A percentile compares a stretch with the other conserved stretches of the same genome.
Conservation (phyloP, 1,140 invertebrate genomes). For the Temnothorax longispinosus region DNA sequence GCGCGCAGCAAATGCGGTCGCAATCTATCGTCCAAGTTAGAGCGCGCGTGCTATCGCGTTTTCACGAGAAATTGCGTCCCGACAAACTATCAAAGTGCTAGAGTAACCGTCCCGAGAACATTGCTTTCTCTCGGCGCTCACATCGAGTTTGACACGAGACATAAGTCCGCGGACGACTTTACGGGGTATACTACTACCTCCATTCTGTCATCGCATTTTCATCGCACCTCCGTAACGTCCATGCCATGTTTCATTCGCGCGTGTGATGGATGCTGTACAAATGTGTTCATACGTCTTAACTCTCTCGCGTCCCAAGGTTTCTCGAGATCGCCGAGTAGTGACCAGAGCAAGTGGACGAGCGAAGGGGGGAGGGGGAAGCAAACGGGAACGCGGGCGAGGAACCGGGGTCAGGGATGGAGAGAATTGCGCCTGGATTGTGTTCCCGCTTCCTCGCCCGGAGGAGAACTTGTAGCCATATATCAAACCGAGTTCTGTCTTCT, state of each 20-base stretch:
- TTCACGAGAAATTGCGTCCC: constrained; percentile 48
- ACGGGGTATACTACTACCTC: constrained; percentile 40
- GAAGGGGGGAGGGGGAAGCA: neutral
- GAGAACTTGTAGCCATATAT: constrained; percentile 79
- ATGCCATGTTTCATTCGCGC: constrained; percentile 62
- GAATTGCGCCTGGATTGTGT: constrained; percentile 76
- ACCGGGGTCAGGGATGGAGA: constrained; percentile 32
- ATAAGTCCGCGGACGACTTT: constrained; percentile 62
- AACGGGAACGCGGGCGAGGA: constrained; percentile 22
- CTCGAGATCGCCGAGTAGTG: constrained; percentile 49
- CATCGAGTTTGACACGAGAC: constrained; percentile 47
- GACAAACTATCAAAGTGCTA: constrained; percentile 43
- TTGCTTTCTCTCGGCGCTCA: constrained; percentile 15
- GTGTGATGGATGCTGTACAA: constrained; percentile 71
- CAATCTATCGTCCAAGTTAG: constrained; percentile 25
- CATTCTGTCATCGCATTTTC: constrained; percentile 70
- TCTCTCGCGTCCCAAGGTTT: constrained; percentile 37
- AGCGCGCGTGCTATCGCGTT: constrained; percentile 35
- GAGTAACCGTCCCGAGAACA: constrained; percentile 42
- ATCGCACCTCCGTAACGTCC: constrained; percentile 57
- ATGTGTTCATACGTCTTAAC: constrained; percentile 75
- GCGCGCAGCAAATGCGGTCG: neutral
- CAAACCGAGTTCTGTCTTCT: constrained; percentile 77
- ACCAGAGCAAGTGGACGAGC: constrained; percentile 61
- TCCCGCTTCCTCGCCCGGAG: constrained; percentile 69